Base-by-base conservation (phyloP, 1,140 invertebrate species). In the Philopotamus ludificatus region DNA sequence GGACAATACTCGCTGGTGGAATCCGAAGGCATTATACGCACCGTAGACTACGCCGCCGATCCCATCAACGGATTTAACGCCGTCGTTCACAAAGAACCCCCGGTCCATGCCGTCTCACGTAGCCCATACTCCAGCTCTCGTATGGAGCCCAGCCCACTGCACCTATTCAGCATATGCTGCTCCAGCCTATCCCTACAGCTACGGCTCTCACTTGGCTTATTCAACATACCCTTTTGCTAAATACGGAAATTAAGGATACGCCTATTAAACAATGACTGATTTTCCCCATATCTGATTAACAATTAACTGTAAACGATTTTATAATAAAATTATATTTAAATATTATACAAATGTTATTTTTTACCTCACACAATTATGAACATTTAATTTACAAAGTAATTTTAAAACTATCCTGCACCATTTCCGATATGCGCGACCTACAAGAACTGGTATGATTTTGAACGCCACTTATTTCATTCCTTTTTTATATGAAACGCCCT, bases 21-120 rank as follows among this genome's bases (percentile, higher is more conserved):
- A 70, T 78, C 83, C 0, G 83, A 85, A 70, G 83, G 83, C 44
- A 80, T 77, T 63, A 77, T 79, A 58, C 76, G 83, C 58, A 84
- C 79, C 34, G 82, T 72, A 18, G 73, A 71, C 54, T n/a, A 68
- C 45, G 71, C 73, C 3, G 62, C 70, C 26, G 58, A 71, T 54
- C 51, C 83, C 83, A 18, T 61, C 58, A 26, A 54, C 51, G 9
- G 8, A 7, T 28, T 44, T 28, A 41, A 47, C 42, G 41, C 68
- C 15, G 39, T 67, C 28, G 26, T 57, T 3, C 70, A 3, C 39
- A 61, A 72, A 45, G 66, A 68, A 21, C 66, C 72, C 63, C 65
- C 71, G 1, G 72, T 53, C 18, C 12, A 23, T 39, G 67, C 69
- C 34, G 51, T 68, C 68, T 69, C 72, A 71, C 41, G 63, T 71